Conservation (phyloP, 2,888 invertebrate genomes). For the Pristionchus maxplancki region DNA sequence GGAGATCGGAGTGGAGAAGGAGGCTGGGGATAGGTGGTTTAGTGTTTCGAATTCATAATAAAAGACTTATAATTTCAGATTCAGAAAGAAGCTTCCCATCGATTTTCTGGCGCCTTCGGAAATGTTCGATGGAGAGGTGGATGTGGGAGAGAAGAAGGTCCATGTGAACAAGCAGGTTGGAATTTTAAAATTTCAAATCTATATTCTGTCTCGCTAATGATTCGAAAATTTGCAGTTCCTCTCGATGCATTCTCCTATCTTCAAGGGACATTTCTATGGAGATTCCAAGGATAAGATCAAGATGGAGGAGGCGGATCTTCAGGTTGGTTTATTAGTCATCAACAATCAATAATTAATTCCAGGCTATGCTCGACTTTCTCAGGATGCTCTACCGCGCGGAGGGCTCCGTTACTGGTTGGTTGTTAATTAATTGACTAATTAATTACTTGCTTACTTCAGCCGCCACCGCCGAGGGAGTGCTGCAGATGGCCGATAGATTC, state of each 20-base stretch:
- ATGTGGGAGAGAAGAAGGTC: neutral
- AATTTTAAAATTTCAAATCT: neutral
- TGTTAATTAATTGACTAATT: neutral
- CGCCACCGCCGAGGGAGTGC: neutral
- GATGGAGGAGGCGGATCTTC: neutral
- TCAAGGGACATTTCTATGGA: conserved; percentile 17
- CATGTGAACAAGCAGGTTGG: neutral
- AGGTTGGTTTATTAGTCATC: neutral
- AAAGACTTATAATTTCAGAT: neutral
- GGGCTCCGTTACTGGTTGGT: neutral
- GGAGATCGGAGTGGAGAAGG: neutral
- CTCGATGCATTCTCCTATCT: neutral
- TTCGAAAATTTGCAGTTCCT: conserved; percentile 5
- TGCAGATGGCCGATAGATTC: conserved; percentile 10
- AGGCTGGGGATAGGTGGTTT: neutral
- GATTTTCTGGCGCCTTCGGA: conserved; percentile 6
- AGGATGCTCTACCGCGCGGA: neutral
- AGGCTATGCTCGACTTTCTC: neutral
- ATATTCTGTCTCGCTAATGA: too few species aligned
- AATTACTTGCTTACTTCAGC: neutral
- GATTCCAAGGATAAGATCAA: neutral
- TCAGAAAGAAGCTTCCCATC: neutral
- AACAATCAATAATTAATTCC: neutral
- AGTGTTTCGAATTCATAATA: neutral
- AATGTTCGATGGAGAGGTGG: neutral